Percentiles rank a stretch among this genome's conserved stretches.
These are phyloP conservation scores for Alouatta palliata DNA, from an alignment of 2,113 vertebrate species.

Conservation along the genomic window DNA sequence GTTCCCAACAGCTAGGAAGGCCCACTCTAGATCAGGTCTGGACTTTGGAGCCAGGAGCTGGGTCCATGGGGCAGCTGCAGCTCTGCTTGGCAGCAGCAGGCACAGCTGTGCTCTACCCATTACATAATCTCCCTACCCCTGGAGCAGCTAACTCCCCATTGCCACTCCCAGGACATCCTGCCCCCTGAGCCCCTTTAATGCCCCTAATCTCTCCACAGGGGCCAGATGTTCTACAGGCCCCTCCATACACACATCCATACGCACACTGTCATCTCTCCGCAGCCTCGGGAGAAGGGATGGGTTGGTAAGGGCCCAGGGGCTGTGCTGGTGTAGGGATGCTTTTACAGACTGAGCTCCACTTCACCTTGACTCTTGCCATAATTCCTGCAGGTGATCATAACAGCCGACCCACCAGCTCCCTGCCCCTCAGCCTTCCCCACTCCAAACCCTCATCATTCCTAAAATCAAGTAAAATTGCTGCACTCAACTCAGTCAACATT, in stretches of 20 bases:
- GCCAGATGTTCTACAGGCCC: neutral
- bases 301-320: neutral
- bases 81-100: constrained; percentile 49
- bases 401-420: neutral
- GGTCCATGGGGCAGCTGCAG: constrained; percentile 52
- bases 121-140: constrained; percentile 52
- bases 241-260: neutral
- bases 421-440: neutral
- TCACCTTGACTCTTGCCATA: neutral
- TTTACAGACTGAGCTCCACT: neutral
- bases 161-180: constrained; percentile 77
- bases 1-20: neutral
- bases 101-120: constrained; percentile 52
- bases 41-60: constrained; percentile 48
- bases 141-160: neutral
- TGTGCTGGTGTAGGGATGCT: no score
- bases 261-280: neutral
- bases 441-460: neutral
- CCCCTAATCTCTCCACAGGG: constrained; percentile 67
- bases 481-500: neutral
- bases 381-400: neutral
- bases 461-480: neutral
- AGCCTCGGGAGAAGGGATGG: neutral
- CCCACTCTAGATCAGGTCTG: neutral
- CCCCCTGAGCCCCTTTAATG: constrained; percentile 78